Evolutionary conservation across 2,113 vertebrate species (phyloP).

Genomic region (Prunella fulvescens): DNA sequence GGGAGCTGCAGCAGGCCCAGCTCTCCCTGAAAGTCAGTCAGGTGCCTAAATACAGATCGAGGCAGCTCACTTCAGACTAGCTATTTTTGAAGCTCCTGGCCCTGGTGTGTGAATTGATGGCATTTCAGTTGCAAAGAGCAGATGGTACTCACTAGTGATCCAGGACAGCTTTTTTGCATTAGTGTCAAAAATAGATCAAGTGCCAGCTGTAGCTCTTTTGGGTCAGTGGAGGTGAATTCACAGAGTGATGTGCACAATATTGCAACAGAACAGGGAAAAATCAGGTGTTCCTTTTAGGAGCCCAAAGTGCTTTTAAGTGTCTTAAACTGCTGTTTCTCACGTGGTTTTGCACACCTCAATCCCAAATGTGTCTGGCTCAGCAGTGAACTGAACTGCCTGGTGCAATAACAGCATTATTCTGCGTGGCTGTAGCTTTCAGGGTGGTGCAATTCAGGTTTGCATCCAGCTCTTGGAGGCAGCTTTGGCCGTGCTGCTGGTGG

Average conservation of each 20-base stretch:
- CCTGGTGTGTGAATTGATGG: constrained; percentile 14
- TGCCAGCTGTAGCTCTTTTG: constrained; percentile 22
- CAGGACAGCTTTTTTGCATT: constrained; percentile 46
- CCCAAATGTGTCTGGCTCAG: fast-evolving
- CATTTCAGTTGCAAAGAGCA: constrained; percentile 44
- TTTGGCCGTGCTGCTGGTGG: background rate
- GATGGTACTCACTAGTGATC: constrained; percentile 19
- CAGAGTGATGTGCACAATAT: background rate
- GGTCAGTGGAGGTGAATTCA: constrained; percentile 31
- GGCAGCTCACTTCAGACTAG: background rate
- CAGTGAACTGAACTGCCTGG: background rate
- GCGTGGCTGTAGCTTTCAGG: fast-evolving
- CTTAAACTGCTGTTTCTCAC: background rate
- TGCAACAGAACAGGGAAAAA: background rate
- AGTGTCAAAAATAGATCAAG: constrained; percentile 32
- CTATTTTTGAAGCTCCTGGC: constrained; percentile 36
- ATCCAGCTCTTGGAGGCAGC: background rate
- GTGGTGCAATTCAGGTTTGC: background rate
- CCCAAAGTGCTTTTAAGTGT: background rate
- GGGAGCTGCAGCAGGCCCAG: background rate
- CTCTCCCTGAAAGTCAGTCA: background rate
- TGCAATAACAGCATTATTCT: background rate
- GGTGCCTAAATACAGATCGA: background rate
- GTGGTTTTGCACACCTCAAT: background rate
- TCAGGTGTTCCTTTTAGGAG: background rate